Conservation (phyloP, 2,113 vertebrate species). For the Craseonycteris thonglongyai region DNA sequence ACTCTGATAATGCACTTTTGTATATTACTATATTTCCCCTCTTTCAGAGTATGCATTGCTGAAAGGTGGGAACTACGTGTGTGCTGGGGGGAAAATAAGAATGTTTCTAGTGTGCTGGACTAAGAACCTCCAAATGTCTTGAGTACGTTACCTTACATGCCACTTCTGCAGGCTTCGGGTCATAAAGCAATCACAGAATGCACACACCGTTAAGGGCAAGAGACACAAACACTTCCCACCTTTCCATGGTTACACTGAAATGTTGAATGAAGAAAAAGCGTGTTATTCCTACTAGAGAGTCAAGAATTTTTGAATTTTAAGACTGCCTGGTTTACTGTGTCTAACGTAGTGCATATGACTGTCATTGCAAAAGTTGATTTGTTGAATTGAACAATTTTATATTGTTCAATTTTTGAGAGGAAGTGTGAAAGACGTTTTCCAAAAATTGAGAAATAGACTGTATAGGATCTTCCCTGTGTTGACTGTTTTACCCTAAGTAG, state of each 20-base stretch:
- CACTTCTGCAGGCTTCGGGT: background rate
- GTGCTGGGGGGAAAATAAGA: background rate
- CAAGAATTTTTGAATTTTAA: background rate
- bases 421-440: background rate
- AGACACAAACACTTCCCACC: too few species aligned
- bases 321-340: background rate
- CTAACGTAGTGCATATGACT: background rate
- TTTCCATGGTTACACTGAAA: background rate
- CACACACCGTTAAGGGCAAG: background rate
- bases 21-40: background rate
- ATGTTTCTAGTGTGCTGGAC: background rate
- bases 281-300: background rate
- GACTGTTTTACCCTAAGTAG: background rate
- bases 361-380: conserved; percentile 6
- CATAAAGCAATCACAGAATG: background rate
- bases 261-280: background rate
- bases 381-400: background rate
- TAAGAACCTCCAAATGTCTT: background rate
- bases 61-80: background rate
- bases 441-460: background rate
- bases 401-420: background rate
- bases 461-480: background rate
- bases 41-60: background rate
- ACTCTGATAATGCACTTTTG: background rate
- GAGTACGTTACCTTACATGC: background rate